phyloP scores from a whole-genome alignment of 2,113 vertebrate species.

The Theristicus caerulescens region DNA sequence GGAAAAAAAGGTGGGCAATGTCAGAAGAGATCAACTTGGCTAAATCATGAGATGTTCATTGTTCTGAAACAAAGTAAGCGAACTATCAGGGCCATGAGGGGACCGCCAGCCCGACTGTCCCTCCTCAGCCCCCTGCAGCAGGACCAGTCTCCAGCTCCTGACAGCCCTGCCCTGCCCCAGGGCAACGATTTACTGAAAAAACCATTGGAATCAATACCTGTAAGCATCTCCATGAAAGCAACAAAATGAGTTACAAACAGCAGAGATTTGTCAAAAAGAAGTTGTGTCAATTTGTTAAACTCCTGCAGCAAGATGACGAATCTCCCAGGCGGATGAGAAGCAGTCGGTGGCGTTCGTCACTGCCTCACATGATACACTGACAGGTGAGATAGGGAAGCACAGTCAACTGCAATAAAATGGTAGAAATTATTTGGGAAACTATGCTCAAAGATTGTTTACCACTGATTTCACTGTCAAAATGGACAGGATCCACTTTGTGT shows the following conservation, averaged over 20 bases:
- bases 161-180: neutral
- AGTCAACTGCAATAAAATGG: neutral
- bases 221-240: neutral
- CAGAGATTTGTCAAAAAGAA: neutral
- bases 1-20: neutral
- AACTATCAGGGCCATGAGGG: neutral
- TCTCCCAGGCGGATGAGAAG: neutral
- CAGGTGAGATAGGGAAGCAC: neutral
- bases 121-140: neutral
- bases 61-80: neutral
- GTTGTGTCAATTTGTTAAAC: neutral
- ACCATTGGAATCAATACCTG: neutral
- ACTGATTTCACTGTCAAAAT: neutral
- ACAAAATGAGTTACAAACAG: neutral
- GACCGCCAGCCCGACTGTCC: neutral
- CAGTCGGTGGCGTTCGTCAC: accelerated
- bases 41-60: neutral
- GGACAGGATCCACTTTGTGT: neutral
- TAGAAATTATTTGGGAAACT: neutral
- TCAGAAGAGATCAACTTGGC: neutral
- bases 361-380: neutral
- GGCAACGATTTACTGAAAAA: neutral
- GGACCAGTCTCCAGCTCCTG: neutral
- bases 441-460: neutral
- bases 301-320: neutral